Evolutionary conservation across 2,113 vertebrate genomes (phyloP), one percentile per base, ranked within the genome.

Genomic region (Gadus macrocephalus): DNA sequence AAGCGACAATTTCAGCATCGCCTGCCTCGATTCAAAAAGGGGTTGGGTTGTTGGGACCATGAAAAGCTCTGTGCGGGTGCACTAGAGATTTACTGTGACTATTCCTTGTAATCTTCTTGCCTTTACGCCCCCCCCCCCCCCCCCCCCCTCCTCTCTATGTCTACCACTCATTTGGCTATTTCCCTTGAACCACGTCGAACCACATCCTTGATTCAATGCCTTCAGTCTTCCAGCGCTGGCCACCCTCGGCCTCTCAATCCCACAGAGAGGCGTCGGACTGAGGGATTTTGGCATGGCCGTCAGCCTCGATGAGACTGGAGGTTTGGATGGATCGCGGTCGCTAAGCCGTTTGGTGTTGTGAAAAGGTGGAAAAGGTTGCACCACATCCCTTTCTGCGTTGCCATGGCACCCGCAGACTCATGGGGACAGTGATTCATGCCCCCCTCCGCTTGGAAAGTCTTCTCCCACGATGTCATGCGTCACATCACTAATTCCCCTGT

Each of bases 321-420:
- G 15, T 28, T n/a, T 60, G 5, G 68, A 66, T 49, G 71, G 42
- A 70, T 68, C 42, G 49, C n/a, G 8, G 56, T 62, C 42, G 42
- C 8, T 49, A 49, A 49, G 8, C 42, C 72, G 73, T 60, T 62
- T 68, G 70, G 66, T 65, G 70, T 76, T 65, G 67, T 64, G 27
- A 61, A 61, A 69, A 69, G 66, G 42, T 68, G 76, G 75, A 68
- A 15, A 15, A 79, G 78, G 76, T 79, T 74, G 53, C 61, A 35
- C 68, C 61, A 64, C 66, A 1, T 70, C 66, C 42, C 66, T 66
- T 49, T 74, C 61, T 64, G 63, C 1, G 81, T 87, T 85, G 70
- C 81, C 77, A 85, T 85, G 75, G 74, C 72, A 78, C 31, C 80
- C 66, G 72, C 64, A 69, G 42, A 49, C 42, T 49, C 42, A 49